Conservation (phyloP, 2,888 invertebrate species). For the Torymus aiolomorphi region DNA sequence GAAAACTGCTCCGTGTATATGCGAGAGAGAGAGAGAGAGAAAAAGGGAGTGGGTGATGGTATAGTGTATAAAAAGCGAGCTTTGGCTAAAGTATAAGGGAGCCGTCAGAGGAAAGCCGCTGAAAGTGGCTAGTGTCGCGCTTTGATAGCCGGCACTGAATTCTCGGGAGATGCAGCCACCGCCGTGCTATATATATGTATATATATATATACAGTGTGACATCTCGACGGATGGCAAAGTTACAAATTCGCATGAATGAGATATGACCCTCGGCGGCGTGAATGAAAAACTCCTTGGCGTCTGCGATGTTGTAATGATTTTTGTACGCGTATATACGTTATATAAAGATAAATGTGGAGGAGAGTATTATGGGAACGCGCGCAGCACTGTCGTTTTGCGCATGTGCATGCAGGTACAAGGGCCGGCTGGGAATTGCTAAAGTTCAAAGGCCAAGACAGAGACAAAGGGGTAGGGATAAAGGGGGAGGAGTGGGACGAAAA, state of each 20-base stretch:
- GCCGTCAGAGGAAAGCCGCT: slow-evolving; percentile 3
- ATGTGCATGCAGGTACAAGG: too few relatives aligned
- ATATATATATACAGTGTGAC: too few relatives aligned
- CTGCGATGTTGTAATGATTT: too few relatives aligned
- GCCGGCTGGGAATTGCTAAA: not conserved
- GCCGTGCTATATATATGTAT: too few relatives aligned
- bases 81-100: not conserved
- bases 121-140: slow-evolving; percentile 40
- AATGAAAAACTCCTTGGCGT: too few relatives aligned
- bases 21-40: not conserved
- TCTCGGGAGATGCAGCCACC: slow-evolving; percentile 26
- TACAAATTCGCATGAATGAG: too few relatives aligned
- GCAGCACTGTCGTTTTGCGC: too few relatives aligned
- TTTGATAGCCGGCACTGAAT: slow-evolving; percentile 32
- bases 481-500: not conserved
- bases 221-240: too few relatives aligned
- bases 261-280: too few relatives aligned
- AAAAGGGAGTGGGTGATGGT: not conserved
- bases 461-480: not conserved
- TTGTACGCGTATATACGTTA: too few relatives aligned
- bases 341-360: too few relatives aligned
- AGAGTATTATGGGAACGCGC: too few relatives aligned
- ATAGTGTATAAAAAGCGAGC: not conserved
- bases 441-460: not conserved
- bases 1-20: not conserved